Evolutionary conservation across 2,888 invertebrate genomes (phyloP).

Genomic region (Nemurella pictetii): DNA sequence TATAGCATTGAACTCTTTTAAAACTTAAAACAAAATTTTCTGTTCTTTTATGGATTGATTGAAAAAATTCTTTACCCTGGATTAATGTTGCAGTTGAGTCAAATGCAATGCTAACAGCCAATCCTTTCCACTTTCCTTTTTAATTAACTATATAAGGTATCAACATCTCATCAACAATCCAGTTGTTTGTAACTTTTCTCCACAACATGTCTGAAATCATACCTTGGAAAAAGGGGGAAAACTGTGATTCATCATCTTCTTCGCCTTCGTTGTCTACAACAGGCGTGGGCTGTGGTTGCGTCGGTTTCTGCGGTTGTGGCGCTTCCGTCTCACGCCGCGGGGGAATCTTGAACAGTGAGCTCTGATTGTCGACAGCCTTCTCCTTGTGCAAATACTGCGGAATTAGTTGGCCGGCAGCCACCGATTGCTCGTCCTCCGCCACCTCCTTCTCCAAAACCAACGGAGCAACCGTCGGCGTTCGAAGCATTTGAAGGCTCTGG

Average conservation of each 20-base stretch:
- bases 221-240: not conserved
- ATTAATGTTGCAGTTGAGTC: too few species aligned
- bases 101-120: too few species aligned
- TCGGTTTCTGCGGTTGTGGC: not conserved
- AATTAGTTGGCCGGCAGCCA: constrained; percentile 1
- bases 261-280: too few species aligned
- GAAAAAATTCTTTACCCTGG: too few species aligned
- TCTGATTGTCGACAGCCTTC: not conserved
- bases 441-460: not conserved
- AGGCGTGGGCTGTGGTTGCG: not conserved
- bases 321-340: not conserved
- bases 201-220: not conserved
- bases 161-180: too few species aligned
- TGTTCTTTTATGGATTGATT: too few species aligned
- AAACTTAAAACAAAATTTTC: too few species aligned
- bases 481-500: constrained; percentile 14
- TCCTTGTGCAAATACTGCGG: constrained; percentile 14
- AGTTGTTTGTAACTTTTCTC: too few species aligned
- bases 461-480: not conserved
- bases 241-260: not conserved
- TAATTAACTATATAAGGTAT: too few species aligned
- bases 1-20: too few species aligned
- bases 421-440: not conserved
- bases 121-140: too few species aligned
- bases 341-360: not conserved